These are phyloP conservation scores for silkworm (Bombyx mori) DNA, from an alignment of 1,140 invertebrate species.

Conservation along the genomic window ASM3026992v2 NC_085113.1:4440501-4441000, in stretches of 20 bases:
- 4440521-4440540: too few relatives aligned
- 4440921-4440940: constrained; percentile 1
- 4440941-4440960: constrained; percentile 14
- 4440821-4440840: constrained; percentile 6
- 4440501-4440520: too few relatives aligned
- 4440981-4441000: constrained; percentile 24
- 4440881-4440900: constrained; percentile 8
- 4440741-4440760: constrained; percentile 7
- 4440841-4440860: too few relatives aligned
- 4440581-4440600: too few relatives aligned
- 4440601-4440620: too few relatives aligned
- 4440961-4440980: constrained; percentile 25
- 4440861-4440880: too few relatives aligned
- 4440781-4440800: too few relatives aligned
- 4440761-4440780: too few relatives aligned
- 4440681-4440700: constrained; percentile 35
- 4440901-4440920: constrained; percentile 2
- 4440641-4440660: constrained; percentile 2
- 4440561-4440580: too few relatives aligned
- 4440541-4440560: too few relatives aligned
- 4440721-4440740: constrained; percentile 37
- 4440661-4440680: constrained; percentile 7
- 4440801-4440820: too few relatives aligned
- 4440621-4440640: neutral
- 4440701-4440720: constrained; percentile 27